phyloP scores from a whole-genome alignment of 2,888 invertebrate species.

The Vesta saturnalis region DNA sequence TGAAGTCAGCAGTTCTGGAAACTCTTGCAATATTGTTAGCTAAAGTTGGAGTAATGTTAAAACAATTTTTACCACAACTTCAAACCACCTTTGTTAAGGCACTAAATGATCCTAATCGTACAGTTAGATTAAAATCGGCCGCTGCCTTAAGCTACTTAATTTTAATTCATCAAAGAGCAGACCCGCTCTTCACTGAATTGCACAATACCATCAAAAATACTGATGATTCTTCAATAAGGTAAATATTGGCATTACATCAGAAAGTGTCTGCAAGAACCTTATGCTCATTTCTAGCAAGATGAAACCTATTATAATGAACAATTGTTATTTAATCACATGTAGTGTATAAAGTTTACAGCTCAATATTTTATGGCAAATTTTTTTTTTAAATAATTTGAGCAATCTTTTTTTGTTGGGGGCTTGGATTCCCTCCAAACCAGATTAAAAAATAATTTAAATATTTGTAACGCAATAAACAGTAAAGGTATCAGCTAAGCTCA shows the following conservation, averaged over 20 bases:
- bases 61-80: slow-evolving; percentile 97
- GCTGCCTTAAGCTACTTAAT: slow-evolving; percentile 88
- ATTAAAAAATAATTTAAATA: too few relatives aligned
- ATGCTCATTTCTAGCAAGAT: too few relatives aligned
- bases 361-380: too few relatives aligned
- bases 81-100: slow-evolving; percentile 98
- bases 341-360: too few relatives aligned
- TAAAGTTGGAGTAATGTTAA: slow-evolving; percentile 95
- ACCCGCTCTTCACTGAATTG: slow-evolving; percentile 94
- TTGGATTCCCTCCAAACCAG: too few relatives aligned
- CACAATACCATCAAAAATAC: slow-evolving; percentile 84
- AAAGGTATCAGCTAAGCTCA: too few relatives aligned
- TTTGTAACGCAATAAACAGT: too few relatives aligned
- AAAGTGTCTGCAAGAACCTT: too few relatives aligned
- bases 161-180: slow-evolving; percentile 91
- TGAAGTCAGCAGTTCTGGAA: slow-evolving; percentile 96
- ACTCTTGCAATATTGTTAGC: slow-evolving; percentile 90
- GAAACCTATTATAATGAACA: too few relatives aligned
- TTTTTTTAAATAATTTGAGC: too few relatives aligned
- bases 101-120: slow-evolving; percentile 86
- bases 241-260: slow-evolving; percentile 13
- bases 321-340: too few relatives aligned
- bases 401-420: too few relatives aligned
- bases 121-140: slow-evolving; percentile 90
- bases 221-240: slow-evolving; percentile 81